Conservation (phyloP, 2,113 vertebrate genomes). For the Saccopteryx leptura region DNA sequence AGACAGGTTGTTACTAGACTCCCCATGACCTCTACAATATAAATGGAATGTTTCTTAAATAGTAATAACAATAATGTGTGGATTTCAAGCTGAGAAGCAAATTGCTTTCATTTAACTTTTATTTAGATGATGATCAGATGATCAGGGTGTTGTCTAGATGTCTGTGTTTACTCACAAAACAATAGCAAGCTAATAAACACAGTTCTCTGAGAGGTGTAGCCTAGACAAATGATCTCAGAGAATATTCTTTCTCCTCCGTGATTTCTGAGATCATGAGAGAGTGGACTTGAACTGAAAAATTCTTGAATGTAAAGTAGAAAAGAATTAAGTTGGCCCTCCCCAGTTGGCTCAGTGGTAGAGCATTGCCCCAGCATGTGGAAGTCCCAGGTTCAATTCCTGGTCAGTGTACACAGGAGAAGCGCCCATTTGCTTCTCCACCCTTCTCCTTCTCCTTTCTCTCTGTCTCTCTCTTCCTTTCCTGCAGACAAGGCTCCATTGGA, state of each 20-base stretch:
- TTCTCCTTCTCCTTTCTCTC: too few species aligned
- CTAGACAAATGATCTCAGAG: background rate
- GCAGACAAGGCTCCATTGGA: too few species aligned
- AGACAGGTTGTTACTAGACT: conserved; percentile 38
- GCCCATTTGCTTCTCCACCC: too few species aligned
- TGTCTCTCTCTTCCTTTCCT: too few species aligned
- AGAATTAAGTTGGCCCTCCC: background rate
- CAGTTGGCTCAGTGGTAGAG: too few species aligned
- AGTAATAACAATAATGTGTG: background rate
- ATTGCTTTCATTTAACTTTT: conserved; percentile 26
- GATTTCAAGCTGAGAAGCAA: background rate
- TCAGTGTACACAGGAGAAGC: too few species aligned
- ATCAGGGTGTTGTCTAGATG: background rate
- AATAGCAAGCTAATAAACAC: background rate
- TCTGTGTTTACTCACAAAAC: conserved; percentile 20
- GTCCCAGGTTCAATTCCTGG: too few species aligned
- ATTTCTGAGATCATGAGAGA: background rate
- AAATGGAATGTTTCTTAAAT: conserved; percentile 9
- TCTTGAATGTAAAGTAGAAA: background rate
- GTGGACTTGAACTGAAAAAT: background rate
- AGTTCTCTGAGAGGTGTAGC: background rate
- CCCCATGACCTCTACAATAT: background rate
- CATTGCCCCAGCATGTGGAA: too few species aligned
- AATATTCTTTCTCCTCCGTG: background rate
- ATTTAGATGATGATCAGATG: background rate